Percentiles rank a stretch among this genome's conserved stretches.
Conservation (phyloP, 1,140 invertebrate genomes). For the Atta texana region DNA sequence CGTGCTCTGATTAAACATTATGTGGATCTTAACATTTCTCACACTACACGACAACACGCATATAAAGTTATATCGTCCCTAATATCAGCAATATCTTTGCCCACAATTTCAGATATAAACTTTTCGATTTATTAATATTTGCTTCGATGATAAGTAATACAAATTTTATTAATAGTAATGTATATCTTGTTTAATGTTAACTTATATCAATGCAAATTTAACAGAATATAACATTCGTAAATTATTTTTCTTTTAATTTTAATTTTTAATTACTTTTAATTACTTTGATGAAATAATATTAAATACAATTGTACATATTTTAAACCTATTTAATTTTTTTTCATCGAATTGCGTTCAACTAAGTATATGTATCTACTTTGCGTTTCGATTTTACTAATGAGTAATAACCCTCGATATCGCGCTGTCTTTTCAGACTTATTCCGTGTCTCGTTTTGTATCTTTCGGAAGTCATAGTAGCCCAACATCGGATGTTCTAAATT, state of each 20-base stretch:
- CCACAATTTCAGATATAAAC: not conserved
- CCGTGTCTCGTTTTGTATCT: conserved; percentile 62
- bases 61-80: not conserved
- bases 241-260: not conserved
- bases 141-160: not conserved
- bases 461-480: conserved; percentile 68
- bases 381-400: conserved; percentile 63
- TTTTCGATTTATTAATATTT: conserved; percentile 9
- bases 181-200: conserved; percentile 11
- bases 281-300: not conserved
- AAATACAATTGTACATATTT: not conserved
- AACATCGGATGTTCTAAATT: conserved; percentile 79
- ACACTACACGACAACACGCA: conserved; percentile 60
- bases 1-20: conserved; percentile 86
- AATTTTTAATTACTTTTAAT: not conserved
- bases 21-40: conserved; percentile 81
- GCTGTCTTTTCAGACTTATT: conserved; percentile 50
- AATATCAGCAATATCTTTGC: not conserved
- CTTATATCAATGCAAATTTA: not conserved
- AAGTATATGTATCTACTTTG: not conserved
- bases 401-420: conserved; percentile 66
- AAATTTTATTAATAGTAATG: not conserved
- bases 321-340: not conserved
- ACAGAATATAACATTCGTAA: not conserved
- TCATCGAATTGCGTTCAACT: not conserved